Evolutionary conservation across 2,888 invertebrate genomes (phyloP), one percentile per base, ranked within the genome.

Genomic region (Lasioglossum pauxillum): DNA sequence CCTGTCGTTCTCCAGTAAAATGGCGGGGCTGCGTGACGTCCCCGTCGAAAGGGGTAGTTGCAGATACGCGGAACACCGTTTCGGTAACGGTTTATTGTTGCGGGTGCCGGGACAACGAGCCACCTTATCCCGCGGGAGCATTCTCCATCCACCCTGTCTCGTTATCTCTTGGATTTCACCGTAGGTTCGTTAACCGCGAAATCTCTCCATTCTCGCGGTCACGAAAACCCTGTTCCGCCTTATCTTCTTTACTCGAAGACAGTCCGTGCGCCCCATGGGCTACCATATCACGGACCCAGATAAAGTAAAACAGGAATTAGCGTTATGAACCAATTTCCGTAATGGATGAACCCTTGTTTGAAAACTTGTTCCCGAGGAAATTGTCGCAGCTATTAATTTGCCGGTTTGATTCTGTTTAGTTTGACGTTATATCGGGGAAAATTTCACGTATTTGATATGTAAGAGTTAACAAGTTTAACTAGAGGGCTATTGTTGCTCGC

Each of bases 161-260:
- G 93, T 93, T 94, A 94, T 94, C 93, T 93, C 92, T 44, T 87
- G 91, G 92, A 92, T 92, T 92, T 89, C 92, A 86, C 80, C 87
- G 86, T 90, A 90, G 90, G 89, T 93, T 93, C 93, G 93, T 93
- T 93, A 93, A 92, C 89, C 91, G 84, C 86, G 79, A 90, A 91
- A 90, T 90, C 90, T 89, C 89, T 80, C 88, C 80, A 77, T 86
- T 87, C 79, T 81, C 85, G 80, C 86, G 88, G 86, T 78, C 85
- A 80, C 85, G 84, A 41, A 72, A 78, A 46, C 85, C 53, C 74
- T 82, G 81, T 90, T 87, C 74, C 85, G 71, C 64, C 90, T 90
- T 90, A 90, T 90, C 90, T 88, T 64, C 84, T 75, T 76, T 27
- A 73, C 84, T 84, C 60, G 78, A 41, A 76, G 86, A 82, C 76